These are phyloP conservation scores for Alcedo atthis DNA, from an alignment of 2,797 vertebrate genomes.

Conservation along the genomic window DNA sequence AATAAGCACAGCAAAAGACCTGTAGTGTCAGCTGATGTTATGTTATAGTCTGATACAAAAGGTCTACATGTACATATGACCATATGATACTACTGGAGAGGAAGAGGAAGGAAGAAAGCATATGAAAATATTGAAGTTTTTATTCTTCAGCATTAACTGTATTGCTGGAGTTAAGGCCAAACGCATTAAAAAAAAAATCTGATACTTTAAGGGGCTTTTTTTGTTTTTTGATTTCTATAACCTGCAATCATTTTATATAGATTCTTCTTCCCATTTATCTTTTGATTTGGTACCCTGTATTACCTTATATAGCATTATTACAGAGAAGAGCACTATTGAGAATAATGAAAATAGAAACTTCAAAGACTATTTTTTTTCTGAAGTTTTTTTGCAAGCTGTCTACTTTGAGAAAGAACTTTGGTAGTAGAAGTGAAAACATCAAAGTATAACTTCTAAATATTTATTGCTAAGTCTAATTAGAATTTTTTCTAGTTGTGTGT, in stretches of 20 bases:
- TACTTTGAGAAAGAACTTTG: background rate
- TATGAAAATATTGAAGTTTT: background rate
- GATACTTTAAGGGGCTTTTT: background rate
- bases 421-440: slow-evolving; percentile 10
- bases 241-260: background rate
- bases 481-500: background rate
- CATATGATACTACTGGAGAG: background rate
- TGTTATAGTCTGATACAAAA: background rate
- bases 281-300: background rate
- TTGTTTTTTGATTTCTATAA: background rate
- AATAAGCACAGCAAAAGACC: background rate
- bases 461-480: slow-evolving; percentile 31
- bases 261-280: background rate
- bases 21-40: background rate
- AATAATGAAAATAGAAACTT: background rate
- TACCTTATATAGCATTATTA: background rate
- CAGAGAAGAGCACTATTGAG: background rate
- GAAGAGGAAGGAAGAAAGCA: background rate
- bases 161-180: background rate
- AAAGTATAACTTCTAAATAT: slow-evolving; percentile 31
- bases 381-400: background rate
- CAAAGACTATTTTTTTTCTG: background rate
- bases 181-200: background rate
- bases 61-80: accelerated
- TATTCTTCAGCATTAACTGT: background rate